Percentiles rank a stretch among this genome's conserved stretches.
phyloP scores from a whole-genome alignment of 2,797 vertebrate species.

The Falco biarmicus region DNA sequence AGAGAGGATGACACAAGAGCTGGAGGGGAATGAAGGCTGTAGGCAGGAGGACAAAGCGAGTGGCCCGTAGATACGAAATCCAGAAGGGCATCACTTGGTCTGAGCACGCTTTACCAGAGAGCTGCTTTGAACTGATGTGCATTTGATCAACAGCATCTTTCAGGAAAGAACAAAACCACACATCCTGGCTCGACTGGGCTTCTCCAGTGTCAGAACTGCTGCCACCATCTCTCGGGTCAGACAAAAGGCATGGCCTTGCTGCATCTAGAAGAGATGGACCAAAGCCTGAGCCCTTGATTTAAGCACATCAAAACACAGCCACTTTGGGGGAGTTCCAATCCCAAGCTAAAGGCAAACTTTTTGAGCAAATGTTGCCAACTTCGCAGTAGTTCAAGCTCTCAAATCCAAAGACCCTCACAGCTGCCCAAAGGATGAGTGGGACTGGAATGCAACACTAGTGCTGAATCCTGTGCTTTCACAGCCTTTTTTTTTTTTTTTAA shows the following conservation, averaged over 20 bases:
- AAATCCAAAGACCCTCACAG: neutral
- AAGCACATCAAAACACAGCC: neutral
- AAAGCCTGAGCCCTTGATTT: neutral
- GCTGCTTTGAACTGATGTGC: accelerated
- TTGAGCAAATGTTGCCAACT: neutral
- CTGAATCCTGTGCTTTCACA: neutral
- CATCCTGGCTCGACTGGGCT: neutral
- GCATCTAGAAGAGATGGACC: neutral
- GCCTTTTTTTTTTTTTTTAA: neutral
- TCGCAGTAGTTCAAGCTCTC: neutral
- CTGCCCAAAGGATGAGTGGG: neutral
- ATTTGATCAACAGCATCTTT: neutral
- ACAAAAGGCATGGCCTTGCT: neutral
- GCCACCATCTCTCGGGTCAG: accelerated
- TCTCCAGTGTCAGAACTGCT: neutral
- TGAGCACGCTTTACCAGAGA: accelerated
- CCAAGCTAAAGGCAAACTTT: neutral
- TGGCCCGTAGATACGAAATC: accelerated
- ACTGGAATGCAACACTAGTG: neutral
- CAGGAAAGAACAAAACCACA: neutral
- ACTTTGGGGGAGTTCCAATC: accelerated
- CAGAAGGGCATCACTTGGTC: accelerated
- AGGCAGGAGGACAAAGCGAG: accelerated
- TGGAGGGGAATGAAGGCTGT: accelerated
- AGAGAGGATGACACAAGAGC: neutral